Conservation (phyloP, 2,113 vertebrate species). For the Amphiprion ocellaris region DNA sequence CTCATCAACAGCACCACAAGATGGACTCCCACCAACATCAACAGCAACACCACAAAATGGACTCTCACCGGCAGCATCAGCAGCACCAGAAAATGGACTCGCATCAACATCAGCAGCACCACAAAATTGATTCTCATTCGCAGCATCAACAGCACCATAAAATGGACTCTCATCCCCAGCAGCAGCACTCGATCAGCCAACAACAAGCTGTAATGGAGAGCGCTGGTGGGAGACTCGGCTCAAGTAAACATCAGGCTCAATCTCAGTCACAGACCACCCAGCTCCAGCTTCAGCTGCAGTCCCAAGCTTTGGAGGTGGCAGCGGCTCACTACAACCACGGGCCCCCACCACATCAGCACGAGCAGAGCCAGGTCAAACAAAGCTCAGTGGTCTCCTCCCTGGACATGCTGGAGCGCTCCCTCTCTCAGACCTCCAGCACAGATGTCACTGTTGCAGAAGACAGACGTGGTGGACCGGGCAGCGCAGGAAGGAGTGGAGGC, state of each 20-base stretch:
- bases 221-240: conserved; percentile 75
- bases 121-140: conserved; percentile 75
- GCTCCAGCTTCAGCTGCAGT: conserved; percentile 89
- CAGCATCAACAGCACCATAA: conserved; percentile 69
- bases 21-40: conserved; percentile 68
- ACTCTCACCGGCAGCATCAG: conserved; percentile 67
- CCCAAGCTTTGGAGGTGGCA: conserved; percentile 89
- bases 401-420: conserved; percentile 87
- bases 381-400: conserved; percentile 86
- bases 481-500: conserved; percentile 68
- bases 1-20: conserved; percentile 75
- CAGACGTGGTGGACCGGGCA: conserved; percentile 67
- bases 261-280: conserved; percentile 87
- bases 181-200: conserved; percentile 87
- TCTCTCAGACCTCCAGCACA: conserved; percentile 80
- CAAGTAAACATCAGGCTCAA: conserved; percentile 80
- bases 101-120: conserved; percentile 74
- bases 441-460: conserved; percentile 79
- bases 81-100: conserved; percentile 77
- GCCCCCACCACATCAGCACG: conserved; percentile 78
- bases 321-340: conserved; percentile 87
- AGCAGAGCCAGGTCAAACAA: conserved; percentile 83
- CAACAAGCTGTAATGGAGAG: conserved; percentile 84
- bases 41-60: conserved; percentile 72
- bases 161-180: conserved; percentile 71